Base-by-base conservation (phyloP, 2,113 vertebrate genomes). In the Lepus timidus region DNA sequence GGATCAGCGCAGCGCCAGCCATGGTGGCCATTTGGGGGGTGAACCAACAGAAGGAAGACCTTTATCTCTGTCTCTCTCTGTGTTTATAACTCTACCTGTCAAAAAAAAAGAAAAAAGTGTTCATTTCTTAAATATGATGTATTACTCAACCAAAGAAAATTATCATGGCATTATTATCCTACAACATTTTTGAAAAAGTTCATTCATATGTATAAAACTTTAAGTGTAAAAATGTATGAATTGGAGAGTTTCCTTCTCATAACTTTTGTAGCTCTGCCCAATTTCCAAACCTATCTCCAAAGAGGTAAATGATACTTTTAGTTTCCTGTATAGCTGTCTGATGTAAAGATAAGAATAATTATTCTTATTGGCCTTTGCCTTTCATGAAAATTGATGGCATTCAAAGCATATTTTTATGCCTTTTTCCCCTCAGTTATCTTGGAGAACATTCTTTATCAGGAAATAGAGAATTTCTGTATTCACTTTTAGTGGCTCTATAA, bases 321-420 rank as follows among this genome's bases (percentile, higher is more conserved):
- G 16, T 81, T 93, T 51, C 39, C 33, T 51, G 14, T 65, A 1
- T 90, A 87, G 27, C 23, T 74, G 33, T 70, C 39, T 93, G 58
- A 33, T 76, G 39, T 20, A 51, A 8, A 83, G 83, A n/a, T 87
- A 71, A 73, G 44, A 93, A 81, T 70, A 44, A 85, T 83, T 71
- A 67, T 81, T 67, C 16, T 90, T 80, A 36, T 64, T 71, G 25
- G 0, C 27, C 14, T 84, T 8, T 9, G 1, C 52, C 12, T 78
- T 94, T 91, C 78, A 90, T 71, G 39, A 85, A 85, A 81, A 81
- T 44, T 31, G 1, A 29, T 23, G 33, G 17, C 22, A 80, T 64
- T 27, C 11, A 39, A 51, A 86, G 82, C 29, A 93, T 9, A 85
- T 27, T 76, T 76, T 58, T 64, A 1, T 6, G 39, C 22, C 17